Conservation (phyloP, 92 coral and sea anemone genomes). For the Pocillopora grandis region DNA sequence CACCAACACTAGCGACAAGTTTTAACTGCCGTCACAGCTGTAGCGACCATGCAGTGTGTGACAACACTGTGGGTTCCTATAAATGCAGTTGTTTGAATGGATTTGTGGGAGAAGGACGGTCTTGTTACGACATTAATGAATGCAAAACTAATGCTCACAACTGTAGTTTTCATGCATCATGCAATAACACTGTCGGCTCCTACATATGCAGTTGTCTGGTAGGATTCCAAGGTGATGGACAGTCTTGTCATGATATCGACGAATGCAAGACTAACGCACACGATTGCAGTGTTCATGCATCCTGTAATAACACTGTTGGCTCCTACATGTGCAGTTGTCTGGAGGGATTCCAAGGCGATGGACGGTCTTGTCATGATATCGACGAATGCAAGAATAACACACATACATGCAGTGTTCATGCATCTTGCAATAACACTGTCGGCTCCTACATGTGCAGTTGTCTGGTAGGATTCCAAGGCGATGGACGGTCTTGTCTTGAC, state of each 20-base stretch:
- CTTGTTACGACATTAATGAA: slow-evolving; percentile 27
- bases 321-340: slow-evolving; percentile 30
- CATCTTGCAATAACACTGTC: background rate
- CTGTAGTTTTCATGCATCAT: slow-evolving; percentile 21
- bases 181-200: slow-evolving; percentile 28
- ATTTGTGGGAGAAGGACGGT: slow-evolving; percentile 10
- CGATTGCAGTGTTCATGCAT: slow-evolving; percentile 10
- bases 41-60: background rate
- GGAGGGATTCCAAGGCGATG: slow-evolving; percentile 49
- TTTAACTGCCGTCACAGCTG: slow-evolving; percentile 27
- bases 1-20: background rate
- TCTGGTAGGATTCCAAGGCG: slow-evolving; percentile 16
- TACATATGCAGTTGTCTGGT: background rate
- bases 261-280: background rate
- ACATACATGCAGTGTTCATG: background rate
- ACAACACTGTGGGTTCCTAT: slow-evolving; percentile 5
- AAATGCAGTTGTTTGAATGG: background rate
- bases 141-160: background rate
- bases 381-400: slow-evolving; percentile 10
- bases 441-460: background rate
- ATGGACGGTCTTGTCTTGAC: slow-evolving; percentile 41
- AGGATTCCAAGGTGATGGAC: slow-evolving; percentile 20
- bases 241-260: slow-evolving; percentile 9
- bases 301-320: slow-evolving; percentile 10
- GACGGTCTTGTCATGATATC: slow-evolving; percentile 30